Percentiles rank a stretch among this genome's conserved stretches.
Evolutionary conservation across 1,140 invertebrate genomes (phyloP).

Genomic region (Cardiocondyla obscurior): DNA sequence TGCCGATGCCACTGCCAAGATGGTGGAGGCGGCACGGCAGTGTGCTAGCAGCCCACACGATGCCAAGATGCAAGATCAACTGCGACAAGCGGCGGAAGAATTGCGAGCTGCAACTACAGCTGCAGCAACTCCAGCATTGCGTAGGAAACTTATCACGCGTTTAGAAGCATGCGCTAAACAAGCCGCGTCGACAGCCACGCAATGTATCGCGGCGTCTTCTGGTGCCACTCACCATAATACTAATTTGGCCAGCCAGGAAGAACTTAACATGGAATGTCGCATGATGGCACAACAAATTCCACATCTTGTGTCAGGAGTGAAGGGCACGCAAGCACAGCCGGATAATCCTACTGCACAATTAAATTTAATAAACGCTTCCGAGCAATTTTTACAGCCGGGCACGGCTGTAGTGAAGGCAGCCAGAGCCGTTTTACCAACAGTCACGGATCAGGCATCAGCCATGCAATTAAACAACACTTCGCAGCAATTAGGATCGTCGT

Average conservation of each 20-base stretch:
- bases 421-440: constrained; percentile 93
- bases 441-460: constrained; percentile 91
- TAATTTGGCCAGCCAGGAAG: constrained; percentile 88
- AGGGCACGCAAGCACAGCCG: constrained; percentile 89
- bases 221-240: constrained; percentile 89
- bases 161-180: constrained; percentile 93
- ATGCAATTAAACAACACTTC: constrained; percentile 88
- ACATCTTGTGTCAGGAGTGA: constrained; percentile 91
- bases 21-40: constrained; percentile 98
- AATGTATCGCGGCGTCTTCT: constrained; percentile 94
- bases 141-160: constrained; percentile 90
- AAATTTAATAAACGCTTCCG: constrained; percentile 93
- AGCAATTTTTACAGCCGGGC: constrained; percentile 92
- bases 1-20: constrained; percentile 97
- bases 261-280: constrained; percentile 91
- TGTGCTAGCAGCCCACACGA: constrained; percentile 95
- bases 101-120: constrained; percentile 94
- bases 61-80: constrained; percentile 91
- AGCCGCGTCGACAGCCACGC: constrained; percentile 94
- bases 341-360: constrained; percentile 91
- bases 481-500: constrained; percentile 89
- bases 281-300: constrained; percentile 92
- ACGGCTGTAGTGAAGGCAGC: constrained; percentile 90
- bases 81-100: constrained; percentile 95
- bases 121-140: constrained; percentile 91